Evolutionary conservation across 2,888 invertebrate species (phyloP).

Genomic region (Microctonus aethiopoides): DNA sequence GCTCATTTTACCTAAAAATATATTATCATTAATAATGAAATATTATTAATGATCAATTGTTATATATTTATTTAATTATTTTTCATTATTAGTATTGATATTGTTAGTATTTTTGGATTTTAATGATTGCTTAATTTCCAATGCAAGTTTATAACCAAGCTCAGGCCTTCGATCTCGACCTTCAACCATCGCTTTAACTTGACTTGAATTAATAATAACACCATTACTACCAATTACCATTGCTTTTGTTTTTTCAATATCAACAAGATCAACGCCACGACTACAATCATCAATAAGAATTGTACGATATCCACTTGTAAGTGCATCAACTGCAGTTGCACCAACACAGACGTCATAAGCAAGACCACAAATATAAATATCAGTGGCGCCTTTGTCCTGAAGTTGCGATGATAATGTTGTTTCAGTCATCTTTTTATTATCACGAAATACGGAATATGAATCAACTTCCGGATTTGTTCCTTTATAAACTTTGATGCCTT

Average conservation of each 20-base stretch:
- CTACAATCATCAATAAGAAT: conserved; percentile 91
- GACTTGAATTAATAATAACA: conserved; percentile 81
- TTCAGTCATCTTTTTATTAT: conserved; percentile 91
- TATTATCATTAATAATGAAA: neutral
- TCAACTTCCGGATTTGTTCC: conserved; percentile 96
- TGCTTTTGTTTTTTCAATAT: conserved; percentile 85
- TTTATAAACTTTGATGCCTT: conserved; percentile 85
- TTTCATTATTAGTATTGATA: neutral
- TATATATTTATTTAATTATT: neutral
- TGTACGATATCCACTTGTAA: conserved; percentile 92
- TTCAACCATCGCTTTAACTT: conserved; percentile 89
- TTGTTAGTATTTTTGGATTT: conserved; percentile 5
- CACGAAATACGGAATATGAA: conserved; percentile 98
- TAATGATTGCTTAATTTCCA: conserved; percentile 76
- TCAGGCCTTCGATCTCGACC: conserved; percentile 89
- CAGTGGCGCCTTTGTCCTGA: conserved; percentile 83
- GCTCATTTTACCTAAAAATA: neutral
- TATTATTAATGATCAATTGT: neutral
- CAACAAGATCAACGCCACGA: conserved; percentile 86
- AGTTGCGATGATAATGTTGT: conserved; percentile 87
- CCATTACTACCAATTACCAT: conserved; percentile 81
- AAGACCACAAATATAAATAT: conserved; percentile 93
- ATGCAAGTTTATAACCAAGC: conserved; percentile 87
- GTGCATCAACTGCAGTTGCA: conserved; percentile 87
- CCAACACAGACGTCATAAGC: conserved; percentile 97